Evolutionary conservation across 2,888 invertebrate genomes (phyloP), one percentile per base, ranked within the genome.

Genomic region (Anthoptus insignis): DNA sequence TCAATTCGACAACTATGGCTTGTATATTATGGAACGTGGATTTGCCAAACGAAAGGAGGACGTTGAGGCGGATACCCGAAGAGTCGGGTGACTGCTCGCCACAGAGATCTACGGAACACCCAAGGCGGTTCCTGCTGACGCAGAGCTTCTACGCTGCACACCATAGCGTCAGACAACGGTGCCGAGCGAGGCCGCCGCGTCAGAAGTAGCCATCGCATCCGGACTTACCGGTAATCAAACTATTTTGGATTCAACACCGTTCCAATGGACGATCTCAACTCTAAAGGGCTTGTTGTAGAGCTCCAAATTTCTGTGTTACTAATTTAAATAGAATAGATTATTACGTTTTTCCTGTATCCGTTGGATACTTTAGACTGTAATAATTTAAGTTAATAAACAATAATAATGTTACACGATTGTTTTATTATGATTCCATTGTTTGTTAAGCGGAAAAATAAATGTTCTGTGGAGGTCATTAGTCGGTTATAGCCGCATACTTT

Each of bases 81-180:
- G 88, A 88, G 78, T 76, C 84, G 82, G 84, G 84, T 73, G 78
- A 80, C 76, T 80, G 81, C 76, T 80, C 83, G 81, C 83, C 83
- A 80, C 82, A 80, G 90, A 90, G 92, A 88, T 91, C 90, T 86
- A 82, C 81, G 90, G 91, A 89, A 88, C 91, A 87, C 75, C 89
- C 91, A 65, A 83, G 81, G 78, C 82, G 89, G 78, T 90, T 88
- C 78, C 77, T 89, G 80, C 79, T 87, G 75, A 86, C 82, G 70
- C 87, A 84, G 78, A 76, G 86, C 73, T 87, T 88, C 80, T 89
- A 89, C 82, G 70, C 79, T 71, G 87, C 89, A 61, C 82, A 87
- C 75, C 77, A 86, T 72, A 74, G 77, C 68, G 59, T 59, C 73
- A 81, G 80, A 71, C 60, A 70, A 71, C 79, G 81, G 64, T 74